These are phyloP conservation scores for Myrmecobius fasciatus DNA, from an alignment of 2,113 vertebrate species.

Conservation along the genomic window DNA sequence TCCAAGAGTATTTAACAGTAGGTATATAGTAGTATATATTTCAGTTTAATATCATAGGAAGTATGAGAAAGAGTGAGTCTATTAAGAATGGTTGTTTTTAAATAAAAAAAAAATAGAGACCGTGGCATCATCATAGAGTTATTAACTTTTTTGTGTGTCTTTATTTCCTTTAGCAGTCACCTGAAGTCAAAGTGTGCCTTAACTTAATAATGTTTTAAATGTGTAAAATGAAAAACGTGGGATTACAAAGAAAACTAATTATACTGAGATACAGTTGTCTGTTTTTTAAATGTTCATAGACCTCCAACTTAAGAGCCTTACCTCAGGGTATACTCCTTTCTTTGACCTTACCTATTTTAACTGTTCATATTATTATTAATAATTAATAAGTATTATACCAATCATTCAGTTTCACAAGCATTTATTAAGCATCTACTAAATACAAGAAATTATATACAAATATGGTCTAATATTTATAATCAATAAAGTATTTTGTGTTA, in stretches of 20 bases:
- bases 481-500: neutral
- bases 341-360: neutral
- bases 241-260: no score
- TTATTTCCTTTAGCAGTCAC: neutral
- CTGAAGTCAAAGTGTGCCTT: neutral
- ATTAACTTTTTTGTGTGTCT: neutral
- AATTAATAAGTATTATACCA: slow-evolving; percentile 33
- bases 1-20: slow-evolving; percentile 24
- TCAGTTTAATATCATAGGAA: neutral
- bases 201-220: neutral
- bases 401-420: neutral
- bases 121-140: neutral
- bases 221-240: neutral
- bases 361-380: slow-evolving; percentile 6
- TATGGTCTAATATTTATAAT: neutral
- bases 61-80: neutral
- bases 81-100: neutral
- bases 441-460: neutral
- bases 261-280: neutral
- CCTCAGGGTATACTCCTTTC: no score
- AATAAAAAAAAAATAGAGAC: neutral
- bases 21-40: neutral
- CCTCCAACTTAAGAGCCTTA: neutral
- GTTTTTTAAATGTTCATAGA: slow-evolving; percentile 34
- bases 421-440: neutral